Base-by-base conservation (phyloP, 2,113 vertebrate species). In the Zapus hudsonius region DNA sequence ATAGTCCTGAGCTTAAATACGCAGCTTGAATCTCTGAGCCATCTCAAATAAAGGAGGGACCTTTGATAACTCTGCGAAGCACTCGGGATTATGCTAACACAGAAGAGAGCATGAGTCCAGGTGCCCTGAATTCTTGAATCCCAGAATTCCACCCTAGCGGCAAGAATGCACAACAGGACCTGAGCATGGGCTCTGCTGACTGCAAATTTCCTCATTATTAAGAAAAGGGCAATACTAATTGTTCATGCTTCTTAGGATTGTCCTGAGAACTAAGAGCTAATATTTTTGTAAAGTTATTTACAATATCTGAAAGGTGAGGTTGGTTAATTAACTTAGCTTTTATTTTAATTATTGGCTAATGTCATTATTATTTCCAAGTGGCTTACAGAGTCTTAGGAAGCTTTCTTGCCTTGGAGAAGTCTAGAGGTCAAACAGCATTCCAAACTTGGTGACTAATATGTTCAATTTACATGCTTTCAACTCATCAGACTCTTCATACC, bases 301-400 rank as follows among this genome's bases (percentile, higher is more conserved):
- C 8, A 20, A 15, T 16, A 33, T 23, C 61, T 59, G 52, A 61
- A 79, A 78, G 38, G 57, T 10, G 47, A 72, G 23, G 55, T 40
- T 15, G 7, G 9, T 69, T 40, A 20, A 22, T 86, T 38, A 31
- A 29, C 36, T 67, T 33, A 23, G 59, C 44, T 67, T 9, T 55
- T n/a, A 11, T n/a, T 29, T 67, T 80, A 52, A 19, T 31, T 44
- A 31, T 80, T 79, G 31, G 42, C 47, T 61, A 91, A 13, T 52
- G 52, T n/a, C 38, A 73, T 67, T 75, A 47, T 93, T 87, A 63
- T 91, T 84, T 84, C 55, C 36, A 82, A 82, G 70, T 55, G 36
- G n/a, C 36, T 85, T 79, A 12, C 25, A 84, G 47, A 73, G 40
- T 7, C 52, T 52, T 44, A 33, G 73, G 12, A 93, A 83, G 27